Base-by-base conservation (phyloP, 92 coral and sea anemone species). In the Anthopleura xanthogrammica region DNA sequence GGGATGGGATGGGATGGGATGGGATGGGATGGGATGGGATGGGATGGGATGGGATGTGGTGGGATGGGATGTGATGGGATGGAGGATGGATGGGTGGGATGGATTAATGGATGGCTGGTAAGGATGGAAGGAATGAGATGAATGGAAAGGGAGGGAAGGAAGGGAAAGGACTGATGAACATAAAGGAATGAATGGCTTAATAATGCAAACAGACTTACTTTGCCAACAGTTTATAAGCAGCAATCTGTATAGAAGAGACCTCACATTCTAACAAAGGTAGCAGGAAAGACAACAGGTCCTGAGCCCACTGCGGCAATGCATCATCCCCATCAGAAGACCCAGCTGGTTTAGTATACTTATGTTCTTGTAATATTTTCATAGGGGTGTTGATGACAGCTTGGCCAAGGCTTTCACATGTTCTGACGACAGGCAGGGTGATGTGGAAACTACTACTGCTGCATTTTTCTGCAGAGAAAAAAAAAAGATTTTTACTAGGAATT, bases 171-270 rank as follows among this genome's bases (percentile, higher is more conserved):
- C 19, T 3, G 14, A 23, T 24, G 75, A 40, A 70, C 41, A 23
- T 5, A 70, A 3, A 70, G 42, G 20, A 12, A 22, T 4, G 16
- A 14, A 6, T 7, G 23, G 75, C 50, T 46, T 46, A 70, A 72
- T 16, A 16, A 39, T 6, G 12, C 48, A 50, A 1, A 8, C n/a
- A n/a, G n/a, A 41, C 87, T 79, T 85, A 95, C 98, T 83, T 95
- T 54, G 87, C 66, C 43, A 95, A 86, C 40, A 96, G 79, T 55
- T 72, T 77, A 72, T 92, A 96, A 10, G 95, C 85, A 7, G 95
- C 92, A 56, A 96, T 75, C 82, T 96, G 96, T 43, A 96, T 79
- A 43, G 89, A 87, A 84, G 77, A 90, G 60, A 85, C 82, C 56
- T 82, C 83, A 64, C 91, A 91, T 29, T 89, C 88, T 56, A 96